These are phyloP conservation scores for Sarcophaga subvicina DNA, from an alignment of 2,888 invertebrate species.

Conservation along the genomic window DNA sequence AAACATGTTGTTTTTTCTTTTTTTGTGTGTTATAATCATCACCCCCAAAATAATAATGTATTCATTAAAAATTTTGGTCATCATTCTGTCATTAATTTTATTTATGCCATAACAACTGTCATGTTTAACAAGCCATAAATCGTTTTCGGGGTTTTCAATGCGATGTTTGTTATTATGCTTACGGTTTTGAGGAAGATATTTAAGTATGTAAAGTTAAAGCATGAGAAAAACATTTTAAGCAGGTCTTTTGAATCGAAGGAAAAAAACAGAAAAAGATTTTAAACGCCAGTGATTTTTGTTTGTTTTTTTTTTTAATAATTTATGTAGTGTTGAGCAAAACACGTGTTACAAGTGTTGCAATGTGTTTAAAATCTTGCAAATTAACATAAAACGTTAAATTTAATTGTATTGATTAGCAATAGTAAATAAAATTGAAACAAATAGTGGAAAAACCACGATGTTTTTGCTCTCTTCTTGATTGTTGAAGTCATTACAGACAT, in stretches of 20 bases:
- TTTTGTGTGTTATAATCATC: not conserved
- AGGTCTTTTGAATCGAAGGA: not conserved
- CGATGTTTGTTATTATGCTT: not conserved
- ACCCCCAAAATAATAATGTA: not conserved
- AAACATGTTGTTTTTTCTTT: not conserved
- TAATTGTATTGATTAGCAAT: not conserved
- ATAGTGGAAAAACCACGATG: not conserved
- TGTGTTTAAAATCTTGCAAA: not conserved
- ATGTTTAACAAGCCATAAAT: slow-evolving; percentile 61
- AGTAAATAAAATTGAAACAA: not conserved
- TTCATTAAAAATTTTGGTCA: slow-evolving; percentile 46
- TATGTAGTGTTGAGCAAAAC: slow-evolving; percentile 40
- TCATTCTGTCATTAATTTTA: slow-evolving; percentile 49
- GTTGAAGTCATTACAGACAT: slow-evolving; percentile 33
- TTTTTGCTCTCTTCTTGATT: slow-evolving; percentile 17
- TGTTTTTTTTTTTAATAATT: slow-evolving; percentile 32
- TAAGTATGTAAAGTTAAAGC: not conserved
- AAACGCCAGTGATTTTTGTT: not conserved
- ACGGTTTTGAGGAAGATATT: not conserved
- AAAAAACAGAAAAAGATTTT: not conserved
- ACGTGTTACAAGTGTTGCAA: slow-evolving; percentile 44
- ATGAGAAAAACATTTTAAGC: not conserved
- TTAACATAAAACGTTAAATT: not conserved
- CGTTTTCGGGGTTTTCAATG: not conserved
- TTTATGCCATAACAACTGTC: slow-evolving; percentile 64